These are phyloP conservation scores for Melitaea cinxia DNA, from an alignment of 1,140 invertebrate genomes.

Conservation along the genomic window DNA sequence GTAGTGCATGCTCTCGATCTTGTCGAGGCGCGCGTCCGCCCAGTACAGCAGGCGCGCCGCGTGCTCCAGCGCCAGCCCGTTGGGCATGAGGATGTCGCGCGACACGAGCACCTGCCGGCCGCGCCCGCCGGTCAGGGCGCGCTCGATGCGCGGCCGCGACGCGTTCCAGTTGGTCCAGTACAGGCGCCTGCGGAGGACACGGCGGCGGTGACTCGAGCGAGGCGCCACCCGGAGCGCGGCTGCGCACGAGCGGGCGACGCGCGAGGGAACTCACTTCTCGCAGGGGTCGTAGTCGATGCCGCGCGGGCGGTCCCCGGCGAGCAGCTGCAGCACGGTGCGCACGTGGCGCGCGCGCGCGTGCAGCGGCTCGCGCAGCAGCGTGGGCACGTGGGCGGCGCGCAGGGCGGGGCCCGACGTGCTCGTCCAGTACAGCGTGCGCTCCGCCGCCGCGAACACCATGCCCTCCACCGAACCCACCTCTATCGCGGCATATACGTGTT, in stretches of 20 bases:
- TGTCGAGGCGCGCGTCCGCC: conserved; percentile 88
- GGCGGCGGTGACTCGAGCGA: background rate
- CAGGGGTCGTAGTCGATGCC: conserved; percentile 93
- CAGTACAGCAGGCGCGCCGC: conserved; percentile 89
- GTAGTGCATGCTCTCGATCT: conserved; percentile 88
- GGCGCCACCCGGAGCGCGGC: too few species aligned
- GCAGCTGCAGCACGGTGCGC: conserved; percentile 86
- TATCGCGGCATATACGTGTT: too few species aligned
- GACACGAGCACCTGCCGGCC: conserved; percentile 86
- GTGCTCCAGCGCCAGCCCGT: conserved; percentile 89
- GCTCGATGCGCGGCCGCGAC: conserved; percentile 87
- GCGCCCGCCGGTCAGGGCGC: conserved; percentile 85
- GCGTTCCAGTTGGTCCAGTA: conserved; percentile 94
- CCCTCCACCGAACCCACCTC: conserved; percentile 92
- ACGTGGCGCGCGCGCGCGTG: conserved; percentile 66
- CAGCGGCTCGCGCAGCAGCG: conserved; percentile 83
- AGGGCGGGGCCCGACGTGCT: conserved; percentile 81
- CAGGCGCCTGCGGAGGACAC: conserved; percentile 76
- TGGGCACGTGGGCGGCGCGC: conserved; percentile 79
- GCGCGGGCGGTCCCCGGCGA: conserved; percentile 88
- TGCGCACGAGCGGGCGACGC: too few species aligned
- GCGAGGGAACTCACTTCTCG: conserved; percentile 80
- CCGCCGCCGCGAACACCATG: conserved; percentile 87
- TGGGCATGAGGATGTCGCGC: conserved; percentile 91
- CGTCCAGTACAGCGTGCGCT: conserved; percentile 91